Evolutionary conservation across 1,140 invertebrate genomes (phyloP).

Genomic region (Heliconius eleuchia): DNA sequence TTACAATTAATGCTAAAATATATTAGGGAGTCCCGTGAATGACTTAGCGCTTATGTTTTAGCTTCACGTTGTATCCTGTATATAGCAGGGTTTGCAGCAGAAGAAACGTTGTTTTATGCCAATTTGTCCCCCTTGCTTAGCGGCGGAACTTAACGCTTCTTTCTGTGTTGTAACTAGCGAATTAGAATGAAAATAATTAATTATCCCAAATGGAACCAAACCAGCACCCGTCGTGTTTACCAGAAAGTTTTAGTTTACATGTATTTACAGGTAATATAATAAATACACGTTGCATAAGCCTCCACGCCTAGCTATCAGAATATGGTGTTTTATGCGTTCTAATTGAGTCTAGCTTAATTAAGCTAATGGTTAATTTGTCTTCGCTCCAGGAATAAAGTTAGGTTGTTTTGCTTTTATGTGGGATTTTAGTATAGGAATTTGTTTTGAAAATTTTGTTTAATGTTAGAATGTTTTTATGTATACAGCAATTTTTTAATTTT

Average conservation of each 20-base stretch:
- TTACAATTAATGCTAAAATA: neutral
- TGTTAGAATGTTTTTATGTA: neutral
- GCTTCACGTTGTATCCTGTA: neutral
- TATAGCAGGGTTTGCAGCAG: neutral
- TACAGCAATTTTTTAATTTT: too few relatives aligned
- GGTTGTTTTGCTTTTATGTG: neutral
- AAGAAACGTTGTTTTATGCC: neutral
- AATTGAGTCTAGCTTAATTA: conserved; percentile 1
- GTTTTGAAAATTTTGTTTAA: neutral
- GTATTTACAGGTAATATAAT: neutral
- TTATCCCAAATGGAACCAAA: too few relatives aligned
- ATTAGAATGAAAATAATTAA: too few relatives aligned
- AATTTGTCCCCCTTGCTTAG: neutral
- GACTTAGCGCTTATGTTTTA: neutral
- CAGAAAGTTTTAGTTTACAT: neutral
- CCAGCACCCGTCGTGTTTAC: too few relatives aligned
- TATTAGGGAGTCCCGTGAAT: neutral
- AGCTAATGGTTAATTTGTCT: neutral
- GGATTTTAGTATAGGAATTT: neutral
- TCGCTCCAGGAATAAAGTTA: neutral
- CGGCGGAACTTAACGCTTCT: neutral
- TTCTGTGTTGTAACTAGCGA: neutral
- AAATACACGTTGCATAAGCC: neutral
- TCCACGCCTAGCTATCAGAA: neutral
- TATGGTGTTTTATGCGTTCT: neutral